Base-by-base conservation (phyloP, 2,888 invertebrate genomes). In the Xanthia icteritia region DNA sequence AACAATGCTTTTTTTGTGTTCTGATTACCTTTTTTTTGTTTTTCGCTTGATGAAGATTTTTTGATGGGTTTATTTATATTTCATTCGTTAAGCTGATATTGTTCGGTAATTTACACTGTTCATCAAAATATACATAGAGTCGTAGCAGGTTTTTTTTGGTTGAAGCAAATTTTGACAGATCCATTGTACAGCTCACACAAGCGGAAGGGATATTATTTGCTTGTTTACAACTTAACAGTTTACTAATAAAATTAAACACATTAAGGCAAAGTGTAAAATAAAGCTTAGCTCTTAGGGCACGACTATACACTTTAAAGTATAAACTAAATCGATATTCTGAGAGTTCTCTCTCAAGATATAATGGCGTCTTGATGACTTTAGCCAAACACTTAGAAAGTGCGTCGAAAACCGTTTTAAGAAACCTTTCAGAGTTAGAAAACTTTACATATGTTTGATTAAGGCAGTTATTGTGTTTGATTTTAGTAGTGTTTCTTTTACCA, bases 271-370 rank as follows among this genome's bases (percentile, higher is more conserved):
- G 3, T 27, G 17, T 23, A 54, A 17, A 42, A 42, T 27, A 76
- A 27, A 17, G 36, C 56, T 17, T 4, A 20, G 27, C 42, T 76
- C 48, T 65, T 42, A 17, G 27, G 42, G 23, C 63, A 63, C 61
- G 56, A 36, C 42, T 48, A 69, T 61, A 69, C 61, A 86, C 48
- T 63, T 27, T 70, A 45, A 68, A 76, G 31, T 69, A 42, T 51
- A 11, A 61, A 77, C 27, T 48, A 31, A 86, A 83, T 86, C 83
- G 68, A 83, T 83, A 83, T 78, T 83, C 79, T 8, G 20, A 77
- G 79, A 36, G 61, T 27, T 61, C 27, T 13, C 45, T 67, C 68
- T 61, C 17, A 20, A 60, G 73, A 42, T 54, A 42, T 64, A 74
- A 77, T 82, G 61, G 54, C 45, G 39, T 5, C 61, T 69, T 74